Conservation (phyloP, 2,888 invertebrate genomes). For the Archips xylosteana region DNA sequence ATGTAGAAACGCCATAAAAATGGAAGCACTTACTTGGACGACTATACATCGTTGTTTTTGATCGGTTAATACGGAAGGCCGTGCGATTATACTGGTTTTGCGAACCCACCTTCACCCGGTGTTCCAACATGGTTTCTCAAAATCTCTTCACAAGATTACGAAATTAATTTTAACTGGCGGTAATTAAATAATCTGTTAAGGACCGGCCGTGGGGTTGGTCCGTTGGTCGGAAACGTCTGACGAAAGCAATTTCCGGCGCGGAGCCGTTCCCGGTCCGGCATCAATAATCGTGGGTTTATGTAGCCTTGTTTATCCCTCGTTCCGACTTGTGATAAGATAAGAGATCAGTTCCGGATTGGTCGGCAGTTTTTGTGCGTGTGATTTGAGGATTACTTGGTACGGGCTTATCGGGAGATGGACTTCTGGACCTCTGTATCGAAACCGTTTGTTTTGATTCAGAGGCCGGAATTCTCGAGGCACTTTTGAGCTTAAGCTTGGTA, state of each 20-base stretch:
- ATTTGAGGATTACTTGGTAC: background rate
- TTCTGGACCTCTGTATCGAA: background rate
- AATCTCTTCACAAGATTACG: constrained; percentile 1
- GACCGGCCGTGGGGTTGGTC: constrained; percentile 7
- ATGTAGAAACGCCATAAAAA: no score
- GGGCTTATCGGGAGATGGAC: background rate
- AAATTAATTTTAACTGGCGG: constrained; percentile 27
- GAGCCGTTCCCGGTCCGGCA: constrained; percentile 37
- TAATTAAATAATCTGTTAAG: constrained; percentile 32
- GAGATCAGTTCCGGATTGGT: background rate
- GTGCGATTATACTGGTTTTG: background rate
- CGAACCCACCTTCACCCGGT: background rate
- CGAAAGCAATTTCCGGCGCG: constrained; percentile 42
- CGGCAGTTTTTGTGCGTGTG: constrained; percentile 4
- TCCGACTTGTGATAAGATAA: constrained; percentile 15
- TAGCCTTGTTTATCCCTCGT: constrained; percentile 14
- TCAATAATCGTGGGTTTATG: constrained; percentile 27
- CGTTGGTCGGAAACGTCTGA: constrained; percentile 27
- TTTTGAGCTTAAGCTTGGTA: no score
- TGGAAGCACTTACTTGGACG: no score
- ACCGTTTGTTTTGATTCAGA: no score
- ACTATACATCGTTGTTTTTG: no score
- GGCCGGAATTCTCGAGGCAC: no score
- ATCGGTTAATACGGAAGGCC: no score
- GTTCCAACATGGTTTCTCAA: background rate